Percentiles rank a stretch among this genome's conserved stretches.
phyloP scores from a whole-genome alignment of 2,797 vertebrate genomes.

The Sternarchorhynchus goeldii region DNA sequence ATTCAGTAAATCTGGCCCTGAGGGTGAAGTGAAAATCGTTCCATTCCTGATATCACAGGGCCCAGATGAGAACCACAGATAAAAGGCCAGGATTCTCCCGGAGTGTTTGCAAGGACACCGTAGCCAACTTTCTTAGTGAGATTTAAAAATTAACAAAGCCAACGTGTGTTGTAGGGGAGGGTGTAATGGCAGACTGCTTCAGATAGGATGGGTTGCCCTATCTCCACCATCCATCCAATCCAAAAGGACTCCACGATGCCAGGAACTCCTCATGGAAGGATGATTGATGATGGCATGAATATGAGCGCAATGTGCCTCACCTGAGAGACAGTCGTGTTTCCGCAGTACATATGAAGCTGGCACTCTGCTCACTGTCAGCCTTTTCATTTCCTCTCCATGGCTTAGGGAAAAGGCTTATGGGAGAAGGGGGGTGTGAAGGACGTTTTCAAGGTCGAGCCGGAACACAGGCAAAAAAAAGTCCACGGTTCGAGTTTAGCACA shows the following conservation, averaged over 20 bases:
- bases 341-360: slow-evolving; percentile 30
- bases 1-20: slow-evolving; percentile 43
- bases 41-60: slow-evolving; percentile 39
- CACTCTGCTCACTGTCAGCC: slow-evolving; percentile 27
- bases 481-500: neutral
- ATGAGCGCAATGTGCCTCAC: slow-evolving; percentile 24
- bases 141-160: slow-evolving; percentile 49
- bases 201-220: slow-evolving; percentile 31
- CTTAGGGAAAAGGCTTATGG: slow-evolving; percentile 6
- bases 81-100: slow-evolving; percentile 57
- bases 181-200: neutral
- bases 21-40: slow-evolving; percentile 42
- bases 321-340: slow-evolving; percentile 44
- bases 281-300: slow-evolving; percentile 52
- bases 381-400: slow-evolving; percentile 50
- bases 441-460: slow-evolving; percentile 30
- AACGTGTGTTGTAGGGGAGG: neutral
- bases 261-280: slow-evolving; percentile 48
- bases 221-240: slow-evolving; percentile 32
- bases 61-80: slow-evolving; percentile 42
- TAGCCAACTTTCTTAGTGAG: slow-evolving; percentile 43
- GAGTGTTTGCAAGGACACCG: slow-evolving; percentile 61
- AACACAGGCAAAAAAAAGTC: neutral
- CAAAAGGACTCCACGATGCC: slow-evolving; percentile 43
- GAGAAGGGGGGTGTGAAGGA: slow-evolving; percentile 28